A percentile compares a stretch with the other conserved stretches of the same genome.
phyloP scores from a whole-genome alignment of 2,888 invertebrate species.

The Siphlonurus alternatus region DNA sequence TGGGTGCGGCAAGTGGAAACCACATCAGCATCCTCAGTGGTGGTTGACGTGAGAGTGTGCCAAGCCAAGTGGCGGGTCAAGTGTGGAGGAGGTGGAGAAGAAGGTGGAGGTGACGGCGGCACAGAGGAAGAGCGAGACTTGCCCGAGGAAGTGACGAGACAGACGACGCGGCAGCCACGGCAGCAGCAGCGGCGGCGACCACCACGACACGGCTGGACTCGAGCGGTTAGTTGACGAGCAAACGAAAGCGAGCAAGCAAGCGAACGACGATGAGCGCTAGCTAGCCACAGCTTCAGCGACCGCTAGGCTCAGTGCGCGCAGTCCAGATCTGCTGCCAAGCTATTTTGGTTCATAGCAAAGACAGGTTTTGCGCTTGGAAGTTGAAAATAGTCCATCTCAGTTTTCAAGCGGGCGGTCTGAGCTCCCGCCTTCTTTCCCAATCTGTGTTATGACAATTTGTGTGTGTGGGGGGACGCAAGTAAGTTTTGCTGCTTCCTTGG shows the following conservation, averaged over 20 bases:
- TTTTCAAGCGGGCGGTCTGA: slow-evolving; percentile 9
- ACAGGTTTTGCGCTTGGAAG: slow-evolving; percentile 10
- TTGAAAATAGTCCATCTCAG: slow-evolving; percentile 10
- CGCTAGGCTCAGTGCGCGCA: neutral
- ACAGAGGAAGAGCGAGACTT: neutral
- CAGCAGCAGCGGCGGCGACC: neutral
- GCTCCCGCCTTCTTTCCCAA: slow-evolving; percentile 9
- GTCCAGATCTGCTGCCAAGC: slow-evolving; percentile 3
- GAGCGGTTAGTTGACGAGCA: too few species aligned
- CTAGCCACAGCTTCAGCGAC: neutral
- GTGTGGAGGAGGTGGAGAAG: neutral
- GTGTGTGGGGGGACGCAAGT: neutral
- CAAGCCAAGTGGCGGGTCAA: neutral
- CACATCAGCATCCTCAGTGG: neutral
- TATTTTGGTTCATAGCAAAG: slow-evolving; percentile 9
- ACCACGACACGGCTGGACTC: too few species aligned
- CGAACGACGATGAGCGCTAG: neutral
- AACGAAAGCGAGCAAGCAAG: neutral
- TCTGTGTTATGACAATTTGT: slow-evolving; percentile 10
- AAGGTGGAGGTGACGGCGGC: neutral
- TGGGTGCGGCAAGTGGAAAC: neutral
- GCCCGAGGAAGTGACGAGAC: too few species aligned
- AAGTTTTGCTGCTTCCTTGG: neutral
- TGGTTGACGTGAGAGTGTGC: neutral
- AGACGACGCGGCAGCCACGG: neutral